A percentile compares a stretch with the other conserved stretches of the same genome.
These are phyloP conservation scores for Trypoxylon attenuatum DNA, from an alignment of 2,888 invertebrate genomes.

Conservation along the genomic window DNA sequence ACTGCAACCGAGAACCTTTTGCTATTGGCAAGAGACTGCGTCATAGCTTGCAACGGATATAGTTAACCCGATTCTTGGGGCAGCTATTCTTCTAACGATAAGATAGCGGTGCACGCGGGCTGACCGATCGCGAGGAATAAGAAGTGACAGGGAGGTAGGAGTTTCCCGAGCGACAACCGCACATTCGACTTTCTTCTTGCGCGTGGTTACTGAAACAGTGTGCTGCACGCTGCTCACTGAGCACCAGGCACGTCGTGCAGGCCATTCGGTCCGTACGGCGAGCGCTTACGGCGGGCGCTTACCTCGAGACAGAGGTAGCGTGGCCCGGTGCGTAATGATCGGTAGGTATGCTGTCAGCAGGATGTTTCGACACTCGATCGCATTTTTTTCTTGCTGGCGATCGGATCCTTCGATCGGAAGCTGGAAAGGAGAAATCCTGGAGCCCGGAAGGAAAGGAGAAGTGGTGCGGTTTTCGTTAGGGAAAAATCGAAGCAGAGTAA, in stretches of 20 bases:
- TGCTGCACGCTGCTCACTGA: slow-evolving; percentile 51
- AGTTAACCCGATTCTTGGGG: no score
- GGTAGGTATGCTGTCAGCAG: slow-evolving; percentile 28
- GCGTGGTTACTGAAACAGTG: slow-evolving; percentile 48
- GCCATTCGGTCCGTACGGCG: no score
- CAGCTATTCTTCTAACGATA: no score
- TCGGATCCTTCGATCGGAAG: neutral
- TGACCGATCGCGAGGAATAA: slow-evolving; percentile 23
- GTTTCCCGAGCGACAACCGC: slow-evolving; percentile 13
- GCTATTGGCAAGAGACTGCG: no score
- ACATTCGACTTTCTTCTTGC: slow-evolving; percentile 32
- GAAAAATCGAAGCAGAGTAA: slow-evolving; percentile 7
- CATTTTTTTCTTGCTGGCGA: slow-evolving; percentile 9
- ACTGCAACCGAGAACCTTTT: no score
- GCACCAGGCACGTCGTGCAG: slow-evolving; percentile 50
- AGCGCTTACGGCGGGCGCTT: no score
- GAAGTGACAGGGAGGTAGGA: slow-evolving; percentile 34
- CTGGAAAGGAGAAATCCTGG: neutral
- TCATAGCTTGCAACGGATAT: no score
- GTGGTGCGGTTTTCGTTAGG: no score
- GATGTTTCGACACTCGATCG: slow-evolving; percentile 45
- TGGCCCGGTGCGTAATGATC: slow-evolving; percentile 47
- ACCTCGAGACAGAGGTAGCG: slow-evolving; percentile 36
- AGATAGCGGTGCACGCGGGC: no score
- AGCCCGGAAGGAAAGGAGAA: neutral